Base-by-base conservation (phyloP, 2,113 vertebrate genomes). In the Aix galericulata region DNA sequence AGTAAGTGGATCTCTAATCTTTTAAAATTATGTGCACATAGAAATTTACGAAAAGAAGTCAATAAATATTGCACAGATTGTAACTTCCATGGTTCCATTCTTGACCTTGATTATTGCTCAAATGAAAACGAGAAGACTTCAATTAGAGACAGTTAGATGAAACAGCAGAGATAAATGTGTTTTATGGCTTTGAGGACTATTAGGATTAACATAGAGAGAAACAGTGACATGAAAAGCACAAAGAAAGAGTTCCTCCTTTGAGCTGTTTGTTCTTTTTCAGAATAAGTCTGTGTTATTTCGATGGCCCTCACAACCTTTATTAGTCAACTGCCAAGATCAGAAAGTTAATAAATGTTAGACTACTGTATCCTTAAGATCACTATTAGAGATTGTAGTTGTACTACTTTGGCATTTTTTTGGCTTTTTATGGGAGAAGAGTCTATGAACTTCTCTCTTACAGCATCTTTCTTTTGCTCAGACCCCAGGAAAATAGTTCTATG, bases 401-500 rank as follows among this genome's bases (percentile, higher is more conserved):
- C 12, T 80, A 5, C 77, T 95, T 71, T 82, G 64, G 17, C 55
- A 67, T 1, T 87, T 75, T 8, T 8, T 13, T 85, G 50, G 52
- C 20, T 87, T 58, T 46, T 38, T 75, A 26, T 15, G 13, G 32
- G 3, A 4, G 32, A 72, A 60, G 20, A 8, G 34, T 13, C 48
- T 86, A 17, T 79, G 73, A 88, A 69, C 77, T 93, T 90, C 11
- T 48, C 31, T 80, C 87, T 38, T 56, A 13, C 14, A 80, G 25
- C 29, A 78, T 73, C 17, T 93, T 59, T 90, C 72, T 93, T 76
- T 67, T 81, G 36, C 96, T 87, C 64, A 72, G 67, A 77, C 56
- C 68, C 74, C 52, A 46, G 87, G 58, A 94, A 96, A 92, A 56
- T 8, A 95, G 86, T 94, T 92, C 18, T 81, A 55, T 95, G 58